These are phyloP conservation scores for Forbesichthys papilliferus DNA, from an alignment of 2,113 vertebrate species.

Conservation along the genomic window DNA sequence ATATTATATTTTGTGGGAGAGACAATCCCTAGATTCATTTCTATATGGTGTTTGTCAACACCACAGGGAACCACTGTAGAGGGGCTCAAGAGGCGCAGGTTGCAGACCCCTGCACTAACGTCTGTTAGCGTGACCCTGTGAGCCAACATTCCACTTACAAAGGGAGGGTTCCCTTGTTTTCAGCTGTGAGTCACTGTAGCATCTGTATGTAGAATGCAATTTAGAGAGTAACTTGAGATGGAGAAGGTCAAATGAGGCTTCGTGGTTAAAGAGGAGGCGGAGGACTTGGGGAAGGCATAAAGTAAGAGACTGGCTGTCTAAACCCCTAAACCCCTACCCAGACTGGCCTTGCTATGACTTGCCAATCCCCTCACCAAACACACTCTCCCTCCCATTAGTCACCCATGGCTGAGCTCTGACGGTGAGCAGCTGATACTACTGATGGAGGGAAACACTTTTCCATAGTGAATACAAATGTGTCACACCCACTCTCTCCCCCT, in stretches of 20 bases:
- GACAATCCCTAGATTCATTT: too few relatives aligned
- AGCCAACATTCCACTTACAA: slow-evolving; percentile 53
- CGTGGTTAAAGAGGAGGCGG: slow-evolving; percentile 38
- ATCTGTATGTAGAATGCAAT: slow-evolving; percentile 66
- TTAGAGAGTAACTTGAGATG: slow-evolving; percentile 30
- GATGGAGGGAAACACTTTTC: slow-evolving; percentile 76
- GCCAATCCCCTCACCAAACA: slow-evolving; percentile 2
- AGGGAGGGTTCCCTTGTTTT: slow-evolving; percentile 48
- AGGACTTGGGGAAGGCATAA: slow-evolving; percentile 56
- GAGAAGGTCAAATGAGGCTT: slow-evolving; percentile 42
- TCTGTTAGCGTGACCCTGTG: slow-evolving; percentile 18
- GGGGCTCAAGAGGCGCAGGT: too few relatives aligned
- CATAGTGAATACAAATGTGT: slow-evolving; percentile 54
- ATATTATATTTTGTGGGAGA: too few relatives aligned
- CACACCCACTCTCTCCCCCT: slow-evolving; percentile 15
- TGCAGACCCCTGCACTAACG: too few relatives aligned
- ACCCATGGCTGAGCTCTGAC: slow-evolving; percentile 57
- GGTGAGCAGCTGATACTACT: slow-evolving; percentile 45
- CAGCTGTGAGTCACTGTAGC: slow-evolving; percentile 53
- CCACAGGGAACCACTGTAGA: too few relatives aligned
- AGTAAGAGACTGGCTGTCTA: slow-evolving; percentile 14
- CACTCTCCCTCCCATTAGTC: slow-evolving; percentile 61
- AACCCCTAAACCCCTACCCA: slow-evolving; percentile 19
- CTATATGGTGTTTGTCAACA: too few relatives aligned
- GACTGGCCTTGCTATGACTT: slow-evolving; percentile 16